These are phyloP conservation scores for Pherbina coryleti DNA, from an alignment of 2,888 invertebrate species.

Conservation along the genomic window DNA sequence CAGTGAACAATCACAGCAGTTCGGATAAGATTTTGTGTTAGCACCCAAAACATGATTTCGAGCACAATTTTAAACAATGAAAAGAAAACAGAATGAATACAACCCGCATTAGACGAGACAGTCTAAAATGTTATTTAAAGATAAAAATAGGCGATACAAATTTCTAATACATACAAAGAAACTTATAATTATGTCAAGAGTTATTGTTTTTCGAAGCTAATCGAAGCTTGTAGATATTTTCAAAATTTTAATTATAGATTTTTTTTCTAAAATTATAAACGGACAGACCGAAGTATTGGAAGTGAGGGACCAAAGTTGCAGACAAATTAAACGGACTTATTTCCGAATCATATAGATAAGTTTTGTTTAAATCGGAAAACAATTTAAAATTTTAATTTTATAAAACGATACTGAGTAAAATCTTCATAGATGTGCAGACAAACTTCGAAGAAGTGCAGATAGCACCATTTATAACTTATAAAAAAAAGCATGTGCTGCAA, in stretches of 20 bases:
- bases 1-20: slow-evolving; percentile 21
- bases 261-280: neutral
- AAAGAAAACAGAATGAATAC: slow-evolving; percentile 51
- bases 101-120: slow-evolving; percentile 30
- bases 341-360: no score
- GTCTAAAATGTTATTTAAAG: slow-evolving; percentile 13
- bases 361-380: no score
- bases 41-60: slow-evolving; percentile 39
- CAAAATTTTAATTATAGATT: neutral
- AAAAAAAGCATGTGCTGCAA: no score
- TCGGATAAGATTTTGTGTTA: slow-evolving; percentile 16
- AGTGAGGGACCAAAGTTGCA: no score
- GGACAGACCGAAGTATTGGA: no score
- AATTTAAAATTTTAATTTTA: no score
- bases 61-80: slow-evolving; percentile 57
- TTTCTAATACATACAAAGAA: slow-evolving; percentile 10
- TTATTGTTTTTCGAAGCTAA: neutral
- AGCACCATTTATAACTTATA: no score
- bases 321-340: no score
- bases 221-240: neutral
- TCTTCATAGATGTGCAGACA: no score
- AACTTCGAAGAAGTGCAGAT: no score
- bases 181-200: slow-evolving; percentile 9
- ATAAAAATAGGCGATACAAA: neutral
- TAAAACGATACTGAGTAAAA: no score